Base-by-base conservation (phyloP, 2,113 vertebrate species). In the Corydoras maculifer region DNA sequence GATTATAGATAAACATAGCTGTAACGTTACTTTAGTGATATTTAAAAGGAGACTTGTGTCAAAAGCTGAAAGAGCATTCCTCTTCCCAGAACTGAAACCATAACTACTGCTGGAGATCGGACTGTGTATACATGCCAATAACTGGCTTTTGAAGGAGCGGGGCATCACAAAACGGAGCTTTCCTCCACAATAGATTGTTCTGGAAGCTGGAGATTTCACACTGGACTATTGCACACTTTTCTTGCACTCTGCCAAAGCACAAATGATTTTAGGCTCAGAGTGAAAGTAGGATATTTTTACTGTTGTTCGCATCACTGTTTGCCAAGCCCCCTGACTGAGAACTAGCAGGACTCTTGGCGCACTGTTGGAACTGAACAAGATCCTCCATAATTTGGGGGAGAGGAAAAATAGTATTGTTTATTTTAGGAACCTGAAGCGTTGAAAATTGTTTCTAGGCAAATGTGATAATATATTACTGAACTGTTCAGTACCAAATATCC, bases 381-480 rank as follows among this genome's bases (percentile, higher is more conserved):
- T 25, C 18, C 18, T 25, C 18, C 18, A 25, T 25, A 25, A 73
- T 73, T 80, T 70, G 58, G 59, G 59, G 69, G 58, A 62, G 9
- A 66, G 15, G 71, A 80, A 77, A 68, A 51, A 67, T 25, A 43
- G 35, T 43, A 73, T 48, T 68, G 77, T 80, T 80, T 82, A 80
- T 80, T 82, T 82, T 82, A 78, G 69, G 70, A 80, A 78, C 70
- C 75, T 62, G 69, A 71, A 67, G 62, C 75, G 77, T 75, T 71
- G 57, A 69, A 18, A 61, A 18, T 73, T 75, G 78, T 80, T 82
- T 82, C 66, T 80, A 80, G 78, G 73, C 51, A 80, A 79, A 82
- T 67, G 62, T 68, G 18, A 80, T 80, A 75, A 63, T 76, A 72
- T 75, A 74, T 73, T 78, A 58, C 59, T 63, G 68, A 82, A 69